Base-by-base conservation (phyloP, 2,888 invertebrate genomes). In the Brachyptera putata region DNA sequence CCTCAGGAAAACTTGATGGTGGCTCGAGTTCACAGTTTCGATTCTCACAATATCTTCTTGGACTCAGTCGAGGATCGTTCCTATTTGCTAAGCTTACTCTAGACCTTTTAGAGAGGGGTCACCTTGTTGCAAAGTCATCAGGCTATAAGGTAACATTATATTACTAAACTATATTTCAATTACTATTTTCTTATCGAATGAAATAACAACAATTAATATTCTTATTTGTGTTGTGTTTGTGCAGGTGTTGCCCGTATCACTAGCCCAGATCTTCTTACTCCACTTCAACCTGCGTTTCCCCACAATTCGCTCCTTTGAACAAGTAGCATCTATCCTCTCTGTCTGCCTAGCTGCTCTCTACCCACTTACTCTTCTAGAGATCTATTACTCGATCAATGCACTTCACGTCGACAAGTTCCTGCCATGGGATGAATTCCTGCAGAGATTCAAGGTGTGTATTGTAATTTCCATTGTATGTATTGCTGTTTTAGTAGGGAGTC, bases 251-350 rank as follows among this genome's bases (percentile, higher is more conserved):
- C 94, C 95, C 1, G 90, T 92, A 64, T 89, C 90, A 0, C 74
- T 94, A 62, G 89, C 91, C 2, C 92, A 95, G 76, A 91, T 96
- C 70, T 96, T 93, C 74, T 77, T 93, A 63, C 77, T 96, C 37
- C 90, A 92, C 75, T 95, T 96, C 75, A 96, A 95, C 77, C 77
- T 95, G 58, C 83, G 88, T 61, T 98, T 96, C 72, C 94, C 94
- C 4, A 95, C 94, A 1, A 84, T 88, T 0, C 84, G 90, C 49
- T 91, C 94, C 0, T 97, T 94, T 73, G 93, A 95, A 68, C 64
- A 69, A 67, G 88, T 92, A 2, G 85, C 89, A 2, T 87, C 92
- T 57, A 91, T 97, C 60, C 76, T 98, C 11, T 91, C 91, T 68
- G 90, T 95, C 0, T 93, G 95, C 70, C 77, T 97, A 61, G 91